Evolutionary conservation across 1,140 invertebrate species (phyloP), one percentile per base, ranked within the genome.

Genomic region (Bombus affinis): DNA sequence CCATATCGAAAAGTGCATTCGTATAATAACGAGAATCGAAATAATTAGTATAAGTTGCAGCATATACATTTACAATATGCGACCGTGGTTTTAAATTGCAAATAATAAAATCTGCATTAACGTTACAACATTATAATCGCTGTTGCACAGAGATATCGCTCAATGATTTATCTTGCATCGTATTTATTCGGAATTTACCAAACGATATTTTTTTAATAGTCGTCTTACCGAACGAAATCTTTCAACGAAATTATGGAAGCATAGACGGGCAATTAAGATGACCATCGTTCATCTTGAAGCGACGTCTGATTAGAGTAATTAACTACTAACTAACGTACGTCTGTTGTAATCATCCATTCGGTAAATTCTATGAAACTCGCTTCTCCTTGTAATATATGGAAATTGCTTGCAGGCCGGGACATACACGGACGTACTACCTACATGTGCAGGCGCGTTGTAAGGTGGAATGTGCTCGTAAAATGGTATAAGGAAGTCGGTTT

Each of bases 381-480:
- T 62, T 79, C 75, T 71, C 76, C 57, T 84, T 84, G 66, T 79
- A 72, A 84, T 79, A 57, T 79, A 84, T 84, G 75, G 75, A 84
- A 79, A 84, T 84, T 71, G 82, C 47, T 47, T 6, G 37, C 37
- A 25, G 47, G 5, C n/a, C n/a, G 12, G 25, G 15, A 25, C 42
- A 39, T 39, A 53, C 76, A 22, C 10, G 18, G 25, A 37, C 59
- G 39, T 12, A 39, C 25, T 3, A n/a, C 39, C 2, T 4, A n/a
- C 15, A 18, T 35, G 12, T 1, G 42, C 44, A 13, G 15, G 57
- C 28, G 12, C 32, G 57, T 62, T 44, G 59, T 5, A 37, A 83
- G 42, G 39, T 66, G 57, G 57, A 83, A 75, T 66, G 35, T 35
- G 59, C 71, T 32, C 79, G 47, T 73, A 42, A 73, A 81, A 81